Evolutionary conservation across 2,888 invertebrate genomes (phyloP).

Genomic region (Nemotelus pantherinus): DNA sequence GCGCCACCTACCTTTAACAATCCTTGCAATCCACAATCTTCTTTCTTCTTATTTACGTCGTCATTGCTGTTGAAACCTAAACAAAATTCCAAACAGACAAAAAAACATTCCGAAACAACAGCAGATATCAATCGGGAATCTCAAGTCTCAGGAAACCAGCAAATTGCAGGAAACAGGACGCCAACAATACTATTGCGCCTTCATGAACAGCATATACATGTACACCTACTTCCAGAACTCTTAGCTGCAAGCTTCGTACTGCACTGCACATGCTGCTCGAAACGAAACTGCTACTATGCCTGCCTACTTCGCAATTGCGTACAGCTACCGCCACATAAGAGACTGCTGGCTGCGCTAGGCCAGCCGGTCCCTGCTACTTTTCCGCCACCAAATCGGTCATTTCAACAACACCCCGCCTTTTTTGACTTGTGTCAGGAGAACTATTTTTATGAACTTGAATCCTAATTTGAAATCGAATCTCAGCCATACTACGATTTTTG

Average conservation of each 20-base stretch:
- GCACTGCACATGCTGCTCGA: constrained; percentile 19
- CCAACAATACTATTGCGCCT: constrained; percentile 11
- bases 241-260: constrained; percentile 25
- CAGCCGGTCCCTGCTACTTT: neutral
- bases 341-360: neutral
- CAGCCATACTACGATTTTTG: no score
- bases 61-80: neutral
- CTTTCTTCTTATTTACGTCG: no score
- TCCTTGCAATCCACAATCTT: no score
- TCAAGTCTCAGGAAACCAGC: constrained; percentile 18
- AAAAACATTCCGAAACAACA: constrained; percentile 5
- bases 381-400: neutral
- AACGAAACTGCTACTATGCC: constrained; percentile 12
- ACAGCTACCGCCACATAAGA: constrained; percentile 20
- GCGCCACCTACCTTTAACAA: no score
- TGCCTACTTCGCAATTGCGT: constrained; percentile 27
- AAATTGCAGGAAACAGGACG: constrained; percentile 23
- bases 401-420: neutral
- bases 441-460: neutral
- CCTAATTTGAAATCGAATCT: no score
- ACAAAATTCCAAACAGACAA: constrained; percentile 1
- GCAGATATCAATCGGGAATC: constrained; percentile 12
- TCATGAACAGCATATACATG: neutral
- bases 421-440: neutral
- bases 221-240: neutral